Conservation (phyloP, 1,140 invertebrate species). For the Drosophila melanogaster region DNA sequence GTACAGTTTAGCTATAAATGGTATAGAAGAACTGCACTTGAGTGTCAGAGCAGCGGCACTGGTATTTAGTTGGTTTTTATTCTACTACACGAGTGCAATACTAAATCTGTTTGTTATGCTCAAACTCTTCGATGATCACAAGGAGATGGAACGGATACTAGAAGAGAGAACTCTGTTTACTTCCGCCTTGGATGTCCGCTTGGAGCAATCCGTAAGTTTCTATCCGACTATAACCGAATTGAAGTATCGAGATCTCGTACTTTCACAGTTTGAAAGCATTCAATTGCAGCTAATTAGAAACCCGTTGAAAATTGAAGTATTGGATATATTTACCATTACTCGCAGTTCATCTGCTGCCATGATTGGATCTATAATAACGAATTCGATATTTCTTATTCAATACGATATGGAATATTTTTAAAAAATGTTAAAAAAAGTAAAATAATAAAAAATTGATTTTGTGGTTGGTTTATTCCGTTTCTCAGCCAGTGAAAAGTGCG, state of each 20-base stretch:
- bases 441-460: no score
- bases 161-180: constrained; percentile 23
- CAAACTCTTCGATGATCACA: constrained; percentile 7
- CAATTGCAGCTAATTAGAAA: constrained; percentile 29
- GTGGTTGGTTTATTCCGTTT: no score
- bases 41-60: not conserved
- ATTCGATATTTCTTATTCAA: constrained; percentile 36
- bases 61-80: not conserved
- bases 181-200: constrained; percentile 13
- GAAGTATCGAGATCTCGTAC: no score
- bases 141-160: constrained; percentile 4
- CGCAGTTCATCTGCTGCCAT: constrained; percentile 1
- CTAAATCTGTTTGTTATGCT: not conserved
- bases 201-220: constrained; percentile 17
- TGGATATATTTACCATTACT: constrained; percentile 6
- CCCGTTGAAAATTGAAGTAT: constrained; percentile 11
- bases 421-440: not conserved
- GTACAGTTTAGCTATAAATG: constrained; percentile 7
- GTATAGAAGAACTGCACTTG: not conserved
- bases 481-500: no score
- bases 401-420: constrained; percentile 32
- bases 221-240: no score
- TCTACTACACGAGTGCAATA: constrained; percentile 21
- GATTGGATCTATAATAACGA: constrained; percentile 12
- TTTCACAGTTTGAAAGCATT: constrained; percentile 23